phyloP scores from a whole-genome alignment of 2,113 vertebrate species.

The Apus apus region DNA sequence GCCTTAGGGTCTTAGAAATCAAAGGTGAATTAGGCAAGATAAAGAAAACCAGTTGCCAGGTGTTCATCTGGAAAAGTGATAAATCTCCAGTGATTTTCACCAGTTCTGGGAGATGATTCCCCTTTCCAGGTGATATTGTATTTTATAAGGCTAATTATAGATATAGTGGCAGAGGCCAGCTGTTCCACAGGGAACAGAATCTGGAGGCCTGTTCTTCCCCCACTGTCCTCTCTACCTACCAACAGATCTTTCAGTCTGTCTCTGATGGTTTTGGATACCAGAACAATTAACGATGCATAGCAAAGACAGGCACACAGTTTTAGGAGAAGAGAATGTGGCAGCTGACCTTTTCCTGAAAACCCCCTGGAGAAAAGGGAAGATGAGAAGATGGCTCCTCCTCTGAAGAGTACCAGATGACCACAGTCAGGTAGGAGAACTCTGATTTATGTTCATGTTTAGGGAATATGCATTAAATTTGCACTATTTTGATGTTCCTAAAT shows the following conservation, averaged over 20 bases:
- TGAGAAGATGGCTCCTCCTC: neutral
- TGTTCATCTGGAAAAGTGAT: conserved; percentile 8
- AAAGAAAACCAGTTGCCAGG: conserved; percentile 18
- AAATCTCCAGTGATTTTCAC: neutral
- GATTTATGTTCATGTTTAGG: neutral
- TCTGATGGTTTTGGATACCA: neutral
- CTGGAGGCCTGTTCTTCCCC: neutral
- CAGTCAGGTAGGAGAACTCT: conserved; percentile 54
- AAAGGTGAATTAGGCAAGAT: conserved; percentile 31
- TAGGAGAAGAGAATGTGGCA: neutral
- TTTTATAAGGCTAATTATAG: neutral
- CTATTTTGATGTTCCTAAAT: neutral
- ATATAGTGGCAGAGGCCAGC: neutral
- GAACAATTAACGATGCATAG: neutral
- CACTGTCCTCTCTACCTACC: neutral
- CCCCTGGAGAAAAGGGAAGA: neutral
- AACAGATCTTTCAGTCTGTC: neutral
- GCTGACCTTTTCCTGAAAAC: neutral
- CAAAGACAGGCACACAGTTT: neutral
- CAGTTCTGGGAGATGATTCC: neutral
- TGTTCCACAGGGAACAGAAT: neutral
- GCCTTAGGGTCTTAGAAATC: conserved; percentile 28
- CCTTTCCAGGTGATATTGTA: neutral
- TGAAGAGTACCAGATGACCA: neutral
- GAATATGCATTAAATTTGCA: neutral